These are phyloP conservation scores for Phyllotreta cruciferae DNA, from an alignment of 2,888 invertebrate species.

Conservation along the genomic window DNA sequence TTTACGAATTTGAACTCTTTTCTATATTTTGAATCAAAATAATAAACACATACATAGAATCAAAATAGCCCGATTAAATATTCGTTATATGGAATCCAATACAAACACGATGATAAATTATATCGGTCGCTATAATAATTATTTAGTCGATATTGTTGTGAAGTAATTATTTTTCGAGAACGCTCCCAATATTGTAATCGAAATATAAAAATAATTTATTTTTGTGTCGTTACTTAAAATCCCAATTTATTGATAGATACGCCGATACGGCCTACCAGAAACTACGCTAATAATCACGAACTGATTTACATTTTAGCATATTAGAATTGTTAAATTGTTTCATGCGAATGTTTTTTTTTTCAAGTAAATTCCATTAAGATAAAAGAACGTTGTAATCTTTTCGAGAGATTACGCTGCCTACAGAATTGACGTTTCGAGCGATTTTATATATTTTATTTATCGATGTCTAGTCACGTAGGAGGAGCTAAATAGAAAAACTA, in stretches of 20 bases:
- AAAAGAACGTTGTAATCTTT: slow-evolving; percentile 26
- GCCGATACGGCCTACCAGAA: slow-evolving; percentile 14
- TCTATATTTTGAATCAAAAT: no score
- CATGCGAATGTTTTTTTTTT: slow-evolving; percentile 22
- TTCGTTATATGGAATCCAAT: no score
- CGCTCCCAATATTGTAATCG: slow-evolving; percentile 24
- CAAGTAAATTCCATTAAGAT: slow-evolving; percentile 29
- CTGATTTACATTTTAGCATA: slow-evolving; percentile 25
- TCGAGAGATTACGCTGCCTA: slow-evolving; percentile 10
- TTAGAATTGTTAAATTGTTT: slow-evolving; percentile 31
- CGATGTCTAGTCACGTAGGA: slow-evolving; percentile 22
- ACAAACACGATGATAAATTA: no score
- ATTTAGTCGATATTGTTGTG: slow-evolving; percentile 19
- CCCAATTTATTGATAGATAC: slow-evolving; percentile 28
- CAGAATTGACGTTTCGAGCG: slow-evolving; percentile 11
- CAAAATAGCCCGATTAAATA: no score
- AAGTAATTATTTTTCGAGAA: slow-evolving; percentile 25
- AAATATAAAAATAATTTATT: slow-evolving; percentile 32
- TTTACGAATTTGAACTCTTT: no score
- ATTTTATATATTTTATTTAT: slow-evolving; percentile 20
- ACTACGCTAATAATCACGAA: slow-evolving; percentile 31
- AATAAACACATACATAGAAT: no score
- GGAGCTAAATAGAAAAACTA: slow-evolving; percentile 17
- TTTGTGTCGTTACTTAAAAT: slow-evolving; percentile 31
- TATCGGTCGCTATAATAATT: background rate